Base-by-base conservation (phyloP, 2,888 invertebrate species). In the Tetragnatha montana region DNA sequence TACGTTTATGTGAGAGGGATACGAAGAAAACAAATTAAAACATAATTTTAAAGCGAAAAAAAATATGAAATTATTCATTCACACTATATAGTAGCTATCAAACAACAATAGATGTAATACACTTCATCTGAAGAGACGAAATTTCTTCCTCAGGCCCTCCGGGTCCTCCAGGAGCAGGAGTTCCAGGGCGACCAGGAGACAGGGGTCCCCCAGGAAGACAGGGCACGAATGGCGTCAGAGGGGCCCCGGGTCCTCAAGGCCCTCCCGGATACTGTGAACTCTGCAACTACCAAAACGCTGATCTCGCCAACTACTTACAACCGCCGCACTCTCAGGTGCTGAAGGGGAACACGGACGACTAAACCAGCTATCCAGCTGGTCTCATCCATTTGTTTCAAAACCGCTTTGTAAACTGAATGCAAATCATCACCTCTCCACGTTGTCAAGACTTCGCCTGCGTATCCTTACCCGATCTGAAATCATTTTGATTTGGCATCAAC, bases 141-240 rank as follows among this genome's bases (percentile, higher is more conserved):
- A 35, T 35, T 35, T 35, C 35, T 35, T 35, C 4, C 35, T 35
- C 35, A 90, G 96, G 96, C 49, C 95, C 95, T n/a, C 94, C 95
- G 10, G 97, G 97, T 4, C 94, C 95, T 70, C 95, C 95, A 87
- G 95, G 95, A 8, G 93, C 95, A 91, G 96, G 96, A 2, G 93
- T 94, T 19, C 95, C 95, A 17, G 96, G 92, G 79, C 91, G 91
- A 82, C 91, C 91, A 86, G 92, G 97, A 0, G 96, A 96, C 91
- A 94, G 96, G 92, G 97, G 97, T 10, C 96, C 96, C 92, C 94
- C 95, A 6, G 97, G 97, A 79, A 94, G 95, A 93, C 95, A 95
- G 94, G 96, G 96, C 3, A n/a, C 88, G 10, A 90, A 81, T 82
- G 92, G 92, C 6, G 91, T 91, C 8, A 91, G 92, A 21, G 92